A percentile compares a stretch with the other conserved stretches of the same genome.
Evolutionary conservation across 2,888 invertebrate species (phyloP).

Genomic region (Chorisops tibialis): DNA sequence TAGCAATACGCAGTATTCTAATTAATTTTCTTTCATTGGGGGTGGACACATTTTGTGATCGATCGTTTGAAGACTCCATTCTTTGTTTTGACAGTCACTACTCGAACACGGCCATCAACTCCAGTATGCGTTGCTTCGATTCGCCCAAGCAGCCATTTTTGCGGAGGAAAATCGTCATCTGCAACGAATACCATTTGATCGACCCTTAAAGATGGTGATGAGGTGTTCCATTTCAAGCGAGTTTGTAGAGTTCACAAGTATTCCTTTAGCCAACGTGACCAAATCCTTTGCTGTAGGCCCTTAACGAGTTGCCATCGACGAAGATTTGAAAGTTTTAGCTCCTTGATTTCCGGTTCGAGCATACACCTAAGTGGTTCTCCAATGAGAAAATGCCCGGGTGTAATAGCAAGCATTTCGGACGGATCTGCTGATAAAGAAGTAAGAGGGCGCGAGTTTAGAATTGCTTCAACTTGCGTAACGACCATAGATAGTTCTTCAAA

Average conservation of each 20-base stretch:
- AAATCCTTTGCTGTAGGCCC: slow-evolving; percentile 23
- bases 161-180: slow-evolving; percentile 25
- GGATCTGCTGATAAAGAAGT: slow-evolving; percentile 16
- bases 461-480: slow-evolving; percentile 16
- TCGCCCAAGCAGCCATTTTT: slow-evolving; percentile 26
- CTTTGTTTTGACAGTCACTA: slow-evolving; percentile 22
- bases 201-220: slow-evolving; percentile 2
- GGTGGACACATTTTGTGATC: too few relatives aligned
- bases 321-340: slow-evolving; percentile 1
- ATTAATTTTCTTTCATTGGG: too few relatives aligned
- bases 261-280: slow-evolving; percentile 21
- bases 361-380: slow-evolving; percentile 11
- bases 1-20: too few relatives aligned
- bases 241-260: slow-evolving; percentile 19
- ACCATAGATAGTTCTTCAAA: slow-evolving; percentile 26
- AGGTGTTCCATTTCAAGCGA: slow-evolving; percentile 26
- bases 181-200: slow-evolving; percentile 16
- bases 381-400: slow-evolving; percentile 23
- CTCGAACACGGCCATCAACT: slow-evolving; percentile 18
- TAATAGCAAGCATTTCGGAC: slow-evolving; percentile 11
- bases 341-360: neutral
- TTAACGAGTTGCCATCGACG: slow-evolving; percentile 22
- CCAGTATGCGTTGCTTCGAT: slow-evolving; percentile 14
- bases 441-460: slow-evolving; percentile 22
- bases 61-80: neutral